These are phyloP conservation scores for Phaethornis superciliosus DNA, from an alignment of 2,113 vertebrate genomes.

Conservation along the genomic window DNA sequence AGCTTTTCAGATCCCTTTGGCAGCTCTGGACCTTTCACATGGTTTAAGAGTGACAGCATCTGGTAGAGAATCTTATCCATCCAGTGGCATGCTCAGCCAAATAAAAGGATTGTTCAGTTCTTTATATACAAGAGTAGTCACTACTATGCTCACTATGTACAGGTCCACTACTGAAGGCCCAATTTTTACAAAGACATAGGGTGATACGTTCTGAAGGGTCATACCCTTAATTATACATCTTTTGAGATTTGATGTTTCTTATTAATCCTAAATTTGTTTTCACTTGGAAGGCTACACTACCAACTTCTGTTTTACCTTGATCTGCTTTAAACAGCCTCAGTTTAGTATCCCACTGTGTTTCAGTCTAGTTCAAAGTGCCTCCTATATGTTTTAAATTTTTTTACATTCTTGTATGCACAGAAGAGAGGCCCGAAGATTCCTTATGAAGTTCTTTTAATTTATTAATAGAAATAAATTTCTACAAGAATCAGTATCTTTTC, in stretches of 20 bases:
- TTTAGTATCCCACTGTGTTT: background rate
- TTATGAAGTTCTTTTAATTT: conserved; percentile 13
- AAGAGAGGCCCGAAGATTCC: background rate
- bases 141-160: background rate
- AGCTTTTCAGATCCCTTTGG: background rate
- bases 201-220: background rate
- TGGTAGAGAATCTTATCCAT: background rate
- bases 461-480: background rate
- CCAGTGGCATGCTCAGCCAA: background rate
- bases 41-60: background rate
- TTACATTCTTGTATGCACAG: conserved; percentile 3
- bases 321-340: background rate
- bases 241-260: background rate
- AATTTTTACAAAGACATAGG: background rate
- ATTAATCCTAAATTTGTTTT: background rate
- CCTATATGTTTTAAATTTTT: conserved; percentile 4
- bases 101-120: background rate
- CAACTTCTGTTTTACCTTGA: background rate
- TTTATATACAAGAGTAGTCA: background rate
- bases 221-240: background rate
- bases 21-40: background rate
- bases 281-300: background rate
- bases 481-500: background rate
- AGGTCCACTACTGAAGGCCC: background rate
- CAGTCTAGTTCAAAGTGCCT: conserved; percentile 19